phyloP scores from a whole-genome alignment of 2,888 invertebrate species.

The Oligia strigilis region DNA sequence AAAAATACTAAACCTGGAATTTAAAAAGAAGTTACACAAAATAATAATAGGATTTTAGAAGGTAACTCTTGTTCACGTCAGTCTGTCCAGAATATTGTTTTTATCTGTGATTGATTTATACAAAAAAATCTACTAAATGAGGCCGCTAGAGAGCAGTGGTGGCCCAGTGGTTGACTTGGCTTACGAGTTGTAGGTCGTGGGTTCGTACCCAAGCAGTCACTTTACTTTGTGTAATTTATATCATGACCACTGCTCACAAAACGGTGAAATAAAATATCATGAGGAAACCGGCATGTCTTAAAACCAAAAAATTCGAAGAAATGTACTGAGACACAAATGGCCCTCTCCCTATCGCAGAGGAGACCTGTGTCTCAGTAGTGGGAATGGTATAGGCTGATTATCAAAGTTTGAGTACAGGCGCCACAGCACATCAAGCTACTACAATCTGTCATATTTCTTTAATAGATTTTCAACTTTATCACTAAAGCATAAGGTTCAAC shows the following conservation, averaged over 20 bases:
- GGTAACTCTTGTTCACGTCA: not conserved
- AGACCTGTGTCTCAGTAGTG: not conserved
- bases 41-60: not conserved
- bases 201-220: not conserved
- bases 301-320: not conserved
- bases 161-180: not conserved
- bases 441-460: too few relatives aligned
- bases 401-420: too few relatives aligned
- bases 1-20: too few relatives aligned
- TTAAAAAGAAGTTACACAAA: not conserved
- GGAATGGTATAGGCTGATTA: too few relatives aligned
- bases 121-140: not conserved
- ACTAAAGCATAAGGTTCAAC: too few relatives aligned
- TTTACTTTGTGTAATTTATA: not conserved
- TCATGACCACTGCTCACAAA: too few relatives aligned
- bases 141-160: not conserved
- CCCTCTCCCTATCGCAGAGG: not conserved
- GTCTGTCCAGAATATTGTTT: not conserved
- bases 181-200: not conserved
- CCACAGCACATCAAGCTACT: too few relatives aligned
- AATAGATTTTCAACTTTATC: too few relatives aligned
- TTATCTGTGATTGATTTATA: not conserved
- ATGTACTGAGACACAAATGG: not conserved
- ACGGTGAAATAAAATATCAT: not conserved
- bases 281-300: not conserved